Base-by-base conservation (phyloP, 2,797 vertebrate species). In the Meda fulgida region DNA sequence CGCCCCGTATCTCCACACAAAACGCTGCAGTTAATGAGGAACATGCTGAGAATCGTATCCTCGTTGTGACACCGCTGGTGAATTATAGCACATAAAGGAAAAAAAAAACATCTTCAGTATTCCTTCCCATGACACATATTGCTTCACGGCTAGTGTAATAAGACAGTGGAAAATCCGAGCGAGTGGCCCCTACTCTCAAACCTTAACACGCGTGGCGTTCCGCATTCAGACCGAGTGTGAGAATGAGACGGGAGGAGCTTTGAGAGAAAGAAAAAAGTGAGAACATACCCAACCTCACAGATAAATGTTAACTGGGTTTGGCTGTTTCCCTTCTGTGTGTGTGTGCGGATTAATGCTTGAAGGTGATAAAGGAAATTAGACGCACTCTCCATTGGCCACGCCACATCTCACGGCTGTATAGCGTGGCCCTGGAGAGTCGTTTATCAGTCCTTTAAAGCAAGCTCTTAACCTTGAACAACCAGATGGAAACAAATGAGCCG, bases 401-500 rank as follows among this genome's bases (percentile, higher is more conserved):
- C 88, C 88, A n/a, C 75, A 81, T 80, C 84, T 88, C 75, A 89
- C 89, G 85, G 81, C 90, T 87, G 81, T 90, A 93, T 82, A 63
- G 36, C 36, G 3, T 85, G 88, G 92, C 92, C 92, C 81, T n/a
- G 38, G 92, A 93, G 93, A 93, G 92, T 89, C 89, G 92, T 95
- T 94, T 92, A 94, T 95, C 94, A 94, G 91, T 88, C 90, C 60
- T 89, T 87, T 92, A 91, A 92, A 91, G 92, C 89, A 91, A 91
- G 92, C 93, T 94, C 95, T 95, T 95, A 95, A 96, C 95, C 95
- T 95, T 95, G 94, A 94, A 93, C 92, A 91, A 90, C 93, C 91
- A 92, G 92, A 93, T 91, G 93, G 92, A 94, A 93, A 92, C 90
- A 90, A 92, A 93, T 91, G 93, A 94, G 93, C 92, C 77, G 93